A percentile compares a stretch with the other conserved stretches of the same genome.
phyloP scores from a whole-genome alignment of 2,113 vertebrate genomes.

The Pyxicephalus adspersus region DNA sequence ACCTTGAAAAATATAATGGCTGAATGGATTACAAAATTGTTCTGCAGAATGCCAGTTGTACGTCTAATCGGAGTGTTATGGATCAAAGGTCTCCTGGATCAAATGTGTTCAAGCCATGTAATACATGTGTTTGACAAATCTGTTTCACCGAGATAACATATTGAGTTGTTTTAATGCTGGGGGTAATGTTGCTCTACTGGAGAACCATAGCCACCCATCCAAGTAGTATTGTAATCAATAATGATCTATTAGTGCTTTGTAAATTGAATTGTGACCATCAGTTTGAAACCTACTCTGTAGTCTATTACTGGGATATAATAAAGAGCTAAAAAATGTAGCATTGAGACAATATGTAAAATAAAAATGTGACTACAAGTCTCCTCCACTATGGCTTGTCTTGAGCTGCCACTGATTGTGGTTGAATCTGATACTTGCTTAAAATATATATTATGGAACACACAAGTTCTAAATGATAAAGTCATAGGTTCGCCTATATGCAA shows the following conservation, averaged over 20 bases:
- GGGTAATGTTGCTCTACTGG: background rate
- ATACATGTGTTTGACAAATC: slow-evolving; percentile 5
- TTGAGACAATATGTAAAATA: too few species aligned
- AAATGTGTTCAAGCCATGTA: background rate
- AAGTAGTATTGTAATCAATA: background rate
- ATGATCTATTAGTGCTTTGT: background rate
- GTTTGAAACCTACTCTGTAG: too few species aligned
- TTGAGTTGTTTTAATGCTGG: background rate
- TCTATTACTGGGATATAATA: too few species aligned
- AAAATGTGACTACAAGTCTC: too few species aligned
- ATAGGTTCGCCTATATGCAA: too few species aligned
- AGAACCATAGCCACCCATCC: background rate
- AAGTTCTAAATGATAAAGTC: too few species aligned
- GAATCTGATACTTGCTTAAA: too few species aligned
- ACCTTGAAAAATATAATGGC: background rate
- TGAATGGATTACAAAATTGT: background rate
- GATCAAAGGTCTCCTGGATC: background rate
- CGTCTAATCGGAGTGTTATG: background rate
- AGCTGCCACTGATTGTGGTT: too few species aligned
- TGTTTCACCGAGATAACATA: background rate
- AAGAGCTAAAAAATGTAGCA: too few species aligned
- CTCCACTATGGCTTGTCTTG: too few species aligned
- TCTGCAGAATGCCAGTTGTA: background rate
- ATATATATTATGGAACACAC: too few species aligned
- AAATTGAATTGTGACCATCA: background rate